Evolutionary conservation across 2,888 invertebrate genomes (phyloP).

Genomic region (Escarpia spicata): DNA sequence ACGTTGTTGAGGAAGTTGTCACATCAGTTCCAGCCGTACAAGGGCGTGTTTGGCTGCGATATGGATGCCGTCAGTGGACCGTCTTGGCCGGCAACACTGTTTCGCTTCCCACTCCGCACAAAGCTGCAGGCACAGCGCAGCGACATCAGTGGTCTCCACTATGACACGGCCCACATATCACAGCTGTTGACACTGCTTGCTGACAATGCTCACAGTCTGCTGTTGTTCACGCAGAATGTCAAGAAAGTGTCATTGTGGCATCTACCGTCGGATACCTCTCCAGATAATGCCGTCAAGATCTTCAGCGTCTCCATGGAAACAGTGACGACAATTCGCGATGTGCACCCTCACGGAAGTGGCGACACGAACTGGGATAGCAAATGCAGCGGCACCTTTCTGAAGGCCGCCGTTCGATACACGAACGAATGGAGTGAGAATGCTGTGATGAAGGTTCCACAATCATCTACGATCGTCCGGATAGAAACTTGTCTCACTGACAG

Average conservation of each 20-base stretch:
- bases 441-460: too few species aligned
- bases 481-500: too few species aligned
- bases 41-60: constrained; percentile 52
- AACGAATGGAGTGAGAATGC: too few species aligned
- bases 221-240: constrained; percentile 60
- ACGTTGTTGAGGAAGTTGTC: constrained; percentile 43
- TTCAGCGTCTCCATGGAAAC: background rate
- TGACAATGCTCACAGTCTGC: constrained; percentile 49
- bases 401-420: too few species aligned
- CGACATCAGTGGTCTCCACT: constrained; percentile 50
- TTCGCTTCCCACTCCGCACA: constrained; percentile 59
- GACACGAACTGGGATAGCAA: background rate
- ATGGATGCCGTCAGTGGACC: constrained; percentile 46
- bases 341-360: background rate
- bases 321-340: background rate
- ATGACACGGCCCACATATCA: constrained; percentile 47
- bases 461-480: too few species aligned
- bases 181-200: constrained; percentile 48
- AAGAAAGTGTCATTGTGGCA: constrained; percentile 49
- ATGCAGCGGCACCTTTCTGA: background rate
- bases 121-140: constrained; percentile 47
- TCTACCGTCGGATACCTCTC: constrained; percentile 40
- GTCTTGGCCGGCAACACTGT: constrained; percentile 53
- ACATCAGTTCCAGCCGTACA: constrained; percentile 57
- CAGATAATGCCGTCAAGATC: background rate